Base-by-base conservation (phyloP, 1,140 invertebrate genomes). In the Pseudomyrmex concolor region DNA sequence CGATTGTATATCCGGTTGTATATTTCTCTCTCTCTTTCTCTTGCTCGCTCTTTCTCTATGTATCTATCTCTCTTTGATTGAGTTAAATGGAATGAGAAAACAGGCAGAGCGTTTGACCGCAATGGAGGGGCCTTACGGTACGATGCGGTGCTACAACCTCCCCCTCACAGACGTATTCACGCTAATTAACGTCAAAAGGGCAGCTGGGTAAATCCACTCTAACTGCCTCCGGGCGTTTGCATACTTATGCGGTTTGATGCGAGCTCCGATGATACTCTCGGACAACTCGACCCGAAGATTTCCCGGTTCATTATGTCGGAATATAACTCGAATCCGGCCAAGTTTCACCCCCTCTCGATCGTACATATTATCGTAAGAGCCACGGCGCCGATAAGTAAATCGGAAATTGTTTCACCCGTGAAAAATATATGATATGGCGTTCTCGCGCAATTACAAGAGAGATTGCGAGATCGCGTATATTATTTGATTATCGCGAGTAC, bases 121-220 rank as follows among this genome's bases (percentile, higher is more conserved):
- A 66, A 74, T 62, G 63, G 48, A 51, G 51, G 48, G 48, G 48
- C 43, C 70, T 85, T 83, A 85, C 45, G 54, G 43, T 34, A 80
- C 54, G 63, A 66, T 68, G 84, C 54, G 63, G 70, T 60, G 62
- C 43, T 67, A 19, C 66, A 22, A 43, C 64, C 17, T 15, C 54
- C 15, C 5, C 1, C 4, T 5, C 54, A 34, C 71, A 62, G 62
- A 83, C 48, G 63, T 80, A 84, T 84, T 59, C 68, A 82, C 70
- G 78, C 81, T 85, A 85, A 85, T 85, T 85, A 85, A 83, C 78
- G 62, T 85, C 78, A 43, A 81, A 62, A 80, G 51, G 48, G 51
- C 43, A 66, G 62, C 77, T 66, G 60, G 70, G 63, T 68, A 85
- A 85, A 85, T 85, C 71, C 48, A 76, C 15, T 54, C 70, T 55